Conservation (phyloP, 2,113 vertebrate species). For the Chrysemys picta region DNA sequence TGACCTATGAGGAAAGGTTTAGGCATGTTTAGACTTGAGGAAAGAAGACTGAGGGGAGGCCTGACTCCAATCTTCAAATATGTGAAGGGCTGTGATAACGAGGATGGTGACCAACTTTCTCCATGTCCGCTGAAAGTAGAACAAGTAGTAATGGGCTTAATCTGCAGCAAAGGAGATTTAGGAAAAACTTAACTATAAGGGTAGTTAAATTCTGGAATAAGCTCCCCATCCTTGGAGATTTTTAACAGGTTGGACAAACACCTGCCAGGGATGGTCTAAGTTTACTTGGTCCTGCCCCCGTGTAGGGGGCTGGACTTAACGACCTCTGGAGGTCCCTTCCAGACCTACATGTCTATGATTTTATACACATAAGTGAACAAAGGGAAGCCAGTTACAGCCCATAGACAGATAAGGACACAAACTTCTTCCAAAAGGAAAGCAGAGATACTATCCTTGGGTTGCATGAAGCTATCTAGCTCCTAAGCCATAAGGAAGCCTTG, state of each 20-base stretch:
- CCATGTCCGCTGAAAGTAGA: background rate
- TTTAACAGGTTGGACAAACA: background rate
- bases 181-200: background rate
- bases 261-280: background rate
- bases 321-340: background rate
- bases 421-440: background rate
- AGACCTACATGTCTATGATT: background rate
- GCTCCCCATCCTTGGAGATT: background rate
- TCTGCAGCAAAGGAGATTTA: background rate
- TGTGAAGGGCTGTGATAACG: background rate
- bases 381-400: conserved; percentile 18
- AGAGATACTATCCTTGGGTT: background rate
- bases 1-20: background rate
- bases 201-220: background rate
- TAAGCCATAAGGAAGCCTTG: background rate
- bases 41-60: background rate
- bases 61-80: background rate
- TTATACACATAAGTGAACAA: conserved; percentile 15
- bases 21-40: background rate
- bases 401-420: background rate
- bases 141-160: background rate
- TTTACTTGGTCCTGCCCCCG: background rate
- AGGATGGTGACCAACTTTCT: background rate
- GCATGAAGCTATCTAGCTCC: conserved; percentile 11
- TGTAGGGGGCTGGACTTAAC: background rate